Conservation (phyloP, 2,888 invertebrate genomes). For the Lapara coniferarum region DNA sequence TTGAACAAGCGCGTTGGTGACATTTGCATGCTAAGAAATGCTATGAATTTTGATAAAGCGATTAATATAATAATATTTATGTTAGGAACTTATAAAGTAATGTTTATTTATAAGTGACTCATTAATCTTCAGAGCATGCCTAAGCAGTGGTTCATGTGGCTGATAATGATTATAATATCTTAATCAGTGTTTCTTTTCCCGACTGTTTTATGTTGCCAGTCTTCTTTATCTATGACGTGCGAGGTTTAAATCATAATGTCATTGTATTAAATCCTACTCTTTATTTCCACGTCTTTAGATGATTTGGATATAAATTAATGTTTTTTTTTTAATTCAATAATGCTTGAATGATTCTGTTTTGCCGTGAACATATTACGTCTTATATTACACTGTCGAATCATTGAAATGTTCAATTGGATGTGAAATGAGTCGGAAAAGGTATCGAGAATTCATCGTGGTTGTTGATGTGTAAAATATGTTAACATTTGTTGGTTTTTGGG, state of each 20-base stretch:
- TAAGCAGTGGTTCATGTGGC: too few species aligned
- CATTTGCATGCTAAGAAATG: constrained; percentile 76
- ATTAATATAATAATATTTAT: not conserved
- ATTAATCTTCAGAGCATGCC: too few species aligned
- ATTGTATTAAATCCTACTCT: too few species aligned
- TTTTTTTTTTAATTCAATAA: too few species aligned
- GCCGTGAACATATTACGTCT: not conserved
- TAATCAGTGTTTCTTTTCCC: not conserved
- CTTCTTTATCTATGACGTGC: too few species aligned
- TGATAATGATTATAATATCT: too few species aligned
- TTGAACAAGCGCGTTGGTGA: constrained; percentile 60
- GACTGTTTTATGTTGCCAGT: too few species aligned
- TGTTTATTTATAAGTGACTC: too few species aligned
- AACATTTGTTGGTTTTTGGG: constrained; percentile 10
- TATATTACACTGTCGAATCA: constrained; percentile 9
- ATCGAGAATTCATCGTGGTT: not conserved
- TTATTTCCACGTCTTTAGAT: too few species aligned
- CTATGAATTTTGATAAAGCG: constrained; percentile 45
- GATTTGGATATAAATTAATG: too few species aligned
- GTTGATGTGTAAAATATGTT: constrained; percentile 22
- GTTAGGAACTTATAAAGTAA: not conserved
- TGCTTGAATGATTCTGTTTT: too few species aligned
- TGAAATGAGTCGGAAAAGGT: constrained; percentile 17
- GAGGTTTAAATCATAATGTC: too few species aligned
- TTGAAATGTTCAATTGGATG: constrained; percentile 18